A percentile compares a stretch with the other conserved stretches of the same genome.
Evolutionary conservation across 2,888 invertebrate genomes (phyloP).

Genomic region (Melinopterus prodromus): DNA sequence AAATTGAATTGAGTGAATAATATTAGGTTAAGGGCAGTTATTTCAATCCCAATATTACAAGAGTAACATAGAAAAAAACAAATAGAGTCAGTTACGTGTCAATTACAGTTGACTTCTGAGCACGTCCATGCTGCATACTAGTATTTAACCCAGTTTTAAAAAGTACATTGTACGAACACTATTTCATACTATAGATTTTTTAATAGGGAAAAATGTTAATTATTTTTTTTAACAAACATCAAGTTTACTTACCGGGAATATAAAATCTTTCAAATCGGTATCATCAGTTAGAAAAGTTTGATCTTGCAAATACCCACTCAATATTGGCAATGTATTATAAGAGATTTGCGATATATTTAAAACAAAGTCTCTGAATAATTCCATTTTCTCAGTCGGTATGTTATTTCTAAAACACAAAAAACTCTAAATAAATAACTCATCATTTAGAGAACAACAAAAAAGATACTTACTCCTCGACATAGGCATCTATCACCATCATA

Average conservation of each 20-base stretch:
- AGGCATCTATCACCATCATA: conserved; percentile 47
- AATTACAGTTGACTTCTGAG: too few species aligned
- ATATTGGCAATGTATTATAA: conserved; percentile 55
- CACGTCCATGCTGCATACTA: too few species aligned
- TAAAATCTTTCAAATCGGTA: conserved; percentile 46
- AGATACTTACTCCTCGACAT: conserved; percentile 41
- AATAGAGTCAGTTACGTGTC: too few species aligned
- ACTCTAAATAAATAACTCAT: neutral
- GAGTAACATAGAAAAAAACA: too few species aligned
- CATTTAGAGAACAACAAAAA: neutral
- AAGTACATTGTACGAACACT: too few species aligned
- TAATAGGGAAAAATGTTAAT: too few species aligned
- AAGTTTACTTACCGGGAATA: conserved; percentile 48
- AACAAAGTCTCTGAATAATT: conserved; percentile 54
- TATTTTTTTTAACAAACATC: neutral
- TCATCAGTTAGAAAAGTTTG: conserved; percentile 44
- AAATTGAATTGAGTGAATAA: too few species aligned
- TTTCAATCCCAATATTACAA: too few species aligned
- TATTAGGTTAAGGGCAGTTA: too few species aligned
- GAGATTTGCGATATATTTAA: conserved; percentile 58
- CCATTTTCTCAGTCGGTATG: neutral
- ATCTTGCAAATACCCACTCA: neutral
- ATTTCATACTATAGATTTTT: too few species aligned
- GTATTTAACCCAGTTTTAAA: too few species aligned
- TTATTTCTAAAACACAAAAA: conserved; percentile 19